Evolutionary conservation across 2,888 invertebrate genomes (phyloP).

Genomic region (Philereme transversata): DNA sequence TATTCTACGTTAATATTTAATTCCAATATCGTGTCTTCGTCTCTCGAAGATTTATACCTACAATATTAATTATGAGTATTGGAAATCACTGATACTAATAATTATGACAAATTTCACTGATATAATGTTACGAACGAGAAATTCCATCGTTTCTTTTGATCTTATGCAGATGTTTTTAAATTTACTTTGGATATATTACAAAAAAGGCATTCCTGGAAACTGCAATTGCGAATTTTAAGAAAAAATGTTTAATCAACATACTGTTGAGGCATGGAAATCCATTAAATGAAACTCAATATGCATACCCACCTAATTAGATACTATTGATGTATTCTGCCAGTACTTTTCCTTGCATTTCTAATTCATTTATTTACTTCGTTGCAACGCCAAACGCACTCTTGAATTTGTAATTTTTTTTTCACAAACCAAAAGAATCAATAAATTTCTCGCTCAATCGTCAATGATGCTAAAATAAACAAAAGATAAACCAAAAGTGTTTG

Average conservation of each 20-base stretch:
- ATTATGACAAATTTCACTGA: conserved; percentile 1
- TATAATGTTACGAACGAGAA: neutral
- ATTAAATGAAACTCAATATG: too few species aligned
- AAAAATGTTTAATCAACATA: too few species aligned
- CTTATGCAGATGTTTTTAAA: too few species aligned
- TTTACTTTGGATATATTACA: too few species aligned
- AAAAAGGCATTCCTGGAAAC: too few species aligned
- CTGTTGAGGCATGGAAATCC: too few species aligned
- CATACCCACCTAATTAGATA: too few species aligned
- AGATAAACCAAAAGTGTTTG: conserved; percentile 28
- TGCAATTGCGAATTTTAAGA: too few species aligned
- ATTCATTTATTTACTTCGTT: too few species aligned
- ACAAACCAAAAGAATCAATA: conserved; percentile 1
- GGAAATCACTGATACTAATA: conserved; percentile 24
- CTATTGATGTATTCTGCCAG: too few species aligned
- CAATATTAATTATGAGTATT: conserved; percentile 8
- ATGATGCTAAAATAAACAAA: conserved; percentile 22
- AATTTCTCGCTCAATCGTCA: conserved; percentile 7
- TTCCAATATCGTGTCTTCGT: conserved; percentile 22
- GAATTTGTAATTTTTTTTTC: neutral
- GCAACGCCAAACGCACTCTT: too few species aligned
- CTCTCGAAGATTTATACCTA: conserved; percentile 11
- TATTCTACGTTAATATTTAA: conserved; percentile 1
- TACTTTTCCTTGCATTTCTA: too few species aligned
- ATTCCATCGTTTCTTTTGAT: conserved; percentile 7